phyloP scores from a whole-genome alignment of 2,113 vertebrate genomes.

The Rhodinocichla rosea region DNA sequence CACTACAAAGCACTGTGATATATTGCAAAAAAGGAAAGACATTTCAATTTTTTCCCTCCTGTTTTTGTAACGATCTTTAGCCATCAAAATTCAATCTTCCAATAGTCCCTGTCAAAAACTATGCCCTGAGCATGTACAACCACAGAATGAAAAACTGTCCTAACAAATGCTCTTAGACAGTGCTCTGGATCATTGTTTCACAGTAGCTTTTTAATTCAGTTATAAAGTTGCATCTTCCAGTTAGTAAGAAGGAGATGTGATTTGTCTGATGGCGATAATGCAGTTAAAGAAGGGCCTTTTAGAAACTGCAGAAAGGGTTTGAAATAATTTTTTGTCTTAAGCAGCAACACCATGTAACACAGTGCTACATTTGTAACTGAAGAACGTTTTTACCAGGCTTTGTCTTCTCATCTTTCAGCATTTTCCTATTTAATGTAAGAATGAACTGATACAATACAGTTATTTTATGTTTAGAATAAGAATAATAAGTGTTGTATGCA shows the following conservation, averaged over 20 bases:
- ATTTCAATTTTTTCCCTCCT: not conserved
- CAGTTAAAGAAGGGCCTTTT: not conserved
- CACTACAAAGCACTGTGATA: not conserved
- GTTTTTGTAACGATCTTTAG: not conserved
- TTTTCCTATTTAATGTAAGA: not conserved
- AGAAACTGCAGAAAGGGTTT: not conserved
- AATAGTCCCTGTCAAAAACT: not conserved
- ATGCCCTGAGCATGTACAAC: not conserved
- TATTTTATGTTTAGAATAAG: not conserved
- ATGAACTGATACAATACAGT: not conserved
- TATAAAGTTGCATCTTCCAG: slow-evolving; percentile 7
- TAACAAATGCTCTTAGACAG: slow-evolving; percentile 10
- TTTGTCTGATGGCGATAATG: not conserved
- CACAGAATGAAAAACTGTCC: not conserved
- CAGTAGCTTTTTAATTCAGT: slow-evolving; percentile 21
- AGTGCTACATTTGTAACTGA: not conserved
- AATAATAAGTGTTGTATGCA: not conserved
- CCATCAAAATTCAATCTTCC: not conserved
- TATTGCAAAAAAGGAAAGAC: not conserved
- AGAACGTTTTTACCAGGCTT: not conserved
- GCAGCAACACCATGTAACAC: not conserved
- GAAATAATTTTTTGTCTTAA: not conserved
- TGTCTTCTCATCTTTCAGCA: not conserved
- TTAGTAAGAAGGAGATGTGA: not conserved
- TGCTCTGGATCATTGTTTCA: not conserved